Conservation (phyloP, 2,888 invertebrate genomes). For the Pinctada fucata region DNA sequence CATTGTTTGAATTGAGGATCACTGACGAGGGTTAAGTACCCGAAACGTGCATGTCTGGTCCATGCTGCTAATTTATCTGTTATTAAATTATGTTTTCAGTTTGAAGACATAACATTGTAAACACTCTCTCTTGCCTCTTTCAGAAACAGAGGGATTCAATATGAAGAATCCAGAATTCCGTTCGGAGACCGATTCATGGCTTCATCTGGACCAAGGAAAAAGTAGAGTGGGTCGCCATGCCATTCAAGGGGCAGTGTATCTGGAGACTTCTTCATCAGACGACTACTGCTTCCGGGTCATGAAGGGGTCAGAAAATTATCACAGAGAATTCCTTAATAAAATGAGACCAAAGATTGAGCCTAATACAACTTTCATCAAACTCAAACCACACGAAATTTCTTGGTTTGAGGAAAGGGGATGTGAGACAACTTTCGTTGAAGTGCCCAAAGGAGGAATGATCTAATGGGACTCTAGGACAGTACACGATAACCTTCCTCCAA, state of each 20-base stretch:
- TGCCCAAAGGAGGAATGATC: constrained; percentile 66
- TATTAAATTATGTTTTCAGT: too few relatives aligned
- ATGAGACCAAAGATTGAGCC: too few relatives aligned
- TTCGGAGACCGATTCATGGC: constrained; percentile 38
- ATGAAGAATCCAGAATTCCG: constrained; percentile 31
- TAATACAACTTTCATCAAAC: too few relatives aligned
- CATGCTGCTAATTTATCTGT: too few relatives aligned
- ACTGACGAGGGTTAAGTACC: too few relatives aligned
- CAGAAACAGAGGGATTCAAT: constrained; percentile 43
- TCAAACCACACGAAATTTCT: constrained; percentile 37
- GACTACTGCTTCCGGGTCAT: constrained; percentile 60
- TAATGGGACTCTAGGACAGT: constrained; percentile 67
- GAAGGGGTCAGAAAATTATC: constrained; percentile 52
- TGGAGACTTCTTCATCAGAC: constrained; percentile 55
- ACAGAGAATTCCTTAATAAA: constrained; percentile 45
- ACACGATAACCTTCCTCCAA: constrained; percentile 61
- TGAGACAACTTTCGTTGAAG: constrained; percentile 48
- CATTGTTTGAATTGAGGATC: too few relatives aligned
- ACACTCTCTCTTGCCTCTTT: too few relatives aligned
- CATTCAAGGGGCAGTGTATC: constrained; percentile 63
- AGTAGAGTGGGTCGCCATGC: constrained; percentile 55
- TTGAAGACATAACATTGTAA: too few relatives aligned
- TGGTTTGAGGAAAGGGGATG: constrained; percentile 51
- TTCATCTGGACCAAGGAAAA: constrained; percentile 61
- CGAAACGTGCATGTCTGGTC: too few relatives aligned